These are phyloP conservation scores for Cerastis rubricosa DNA, from an alignment of 2,888 invertebrate genomes.

Conservation along the genomic window DNA sequence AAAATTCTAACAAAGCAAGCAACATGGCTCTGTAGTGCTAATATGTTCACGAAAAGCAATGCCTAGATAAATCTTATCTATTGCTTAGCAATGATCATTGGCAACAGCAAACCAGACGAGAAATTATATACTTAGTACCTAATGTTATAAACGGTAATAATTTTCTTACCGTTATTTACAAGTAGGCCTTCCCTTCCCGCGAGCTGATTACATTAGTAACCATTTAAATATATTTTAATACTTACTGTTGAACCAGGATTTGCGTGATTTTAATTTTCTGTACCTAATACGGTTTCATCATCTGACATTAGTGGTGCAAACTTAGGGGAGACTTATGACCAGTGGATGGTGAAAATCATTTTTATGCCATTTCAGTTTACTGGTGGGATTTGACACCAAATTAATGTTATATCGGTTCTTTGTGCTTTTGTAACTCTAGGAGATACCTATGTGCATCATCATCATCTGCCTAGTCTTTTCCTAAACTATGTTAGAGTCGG, in stretches of 20 bases:
- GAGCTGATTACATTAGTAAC: conserved; percentile 53
- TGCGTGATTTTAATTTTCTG: background rate
- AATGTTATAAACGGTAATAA: conserved; percentile 54
- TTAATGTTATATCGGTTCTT: background rate
- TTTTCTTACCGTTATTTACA: conserved; percentile 47
- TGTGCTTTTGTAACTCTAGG: background rate
- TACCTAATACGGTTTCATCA: too few relatives aligned
- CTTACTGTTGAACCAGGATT: conserved; percentile 1
- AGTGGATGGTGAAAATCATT: too few relatives aligned
- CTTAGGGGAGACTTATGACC: background rate
- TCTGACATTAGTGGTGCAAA: background rate
- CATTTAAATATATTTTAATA: conserved; percentile 33
- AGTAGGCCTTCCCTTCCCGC: conserved; percentile 42
- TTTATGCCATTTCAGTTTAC: background rate
- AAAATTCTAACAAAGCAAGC: background rate
- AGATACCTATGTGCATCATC: too few relatives aligned
- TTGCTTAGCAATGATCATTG: conserved; percentile 29
- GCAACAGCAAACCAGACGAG: conserved; percentile 44
- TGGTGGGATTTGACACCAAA: background rate
- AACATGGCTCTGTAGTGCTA: background rate
- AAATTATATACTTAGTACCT: conserved; percentile 50
- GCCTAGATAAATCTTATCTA: conserved; percentile 37
- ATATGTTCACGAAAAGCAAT: background rate
- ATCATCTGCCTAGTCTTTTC: too few relatives aligned
- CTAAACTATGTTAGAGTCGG: too few relatives aligned